phyloP scores from a whole-genome alignment of 2,113 vertebrate genomes.

The Chroicocephalus ridibundus region DNA sequence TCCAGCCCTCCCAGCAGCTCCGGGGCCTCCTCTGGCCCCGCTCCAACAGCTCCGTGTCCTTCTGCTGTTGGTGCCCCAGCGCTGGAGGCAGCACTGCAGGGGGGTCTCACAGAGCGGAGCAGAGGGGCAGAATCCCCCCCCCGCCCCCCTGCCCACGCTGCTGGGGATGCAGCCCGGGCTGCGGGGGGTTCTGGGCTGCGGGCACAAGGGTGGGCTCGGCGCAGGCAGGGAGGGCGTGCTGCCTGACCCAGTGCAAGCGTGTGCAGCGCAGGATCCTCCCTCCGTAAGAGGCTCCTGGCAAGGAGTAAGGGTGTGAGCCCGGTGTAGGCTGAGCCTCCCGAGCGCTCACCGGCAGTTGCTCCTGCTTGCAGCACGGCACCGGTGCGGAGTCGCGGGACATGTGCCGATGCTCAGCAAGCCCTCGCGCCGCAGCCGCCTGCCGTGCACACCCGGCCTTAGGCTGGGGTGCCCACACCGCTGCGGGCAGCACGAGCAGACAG shows the following conservation, averaged over 20 bases:
- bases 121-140: background rate
- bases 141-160: background rate
- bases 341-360: background rate
- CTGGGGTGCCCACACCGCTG: rapidly evolving
- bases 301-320: rapidly evolving
- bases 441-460: rapidly evolving
- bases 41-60: background rate
- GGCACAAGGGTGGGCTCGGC: background rate
- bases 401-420: background rate
- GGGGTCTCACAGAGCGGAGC: background rate
- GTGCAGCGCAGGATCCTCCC: background rate
- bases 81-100: background rate
- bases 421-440: background rate
- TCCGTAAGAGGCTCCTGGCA: background rate
- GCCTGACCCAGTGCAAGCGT: background rate
- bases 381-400: rapidly evolving
- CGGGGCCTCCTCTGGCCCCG: background rate
- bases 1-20: background rate
- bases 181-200: background rate
- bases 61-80: background rate
- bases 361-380: background rate
- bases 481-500: background rate
- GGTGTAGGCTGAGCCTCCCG: rapidly evolving
- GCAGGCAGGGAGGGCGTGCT: rapidly evolving
- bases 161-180: background rate